Conservation (phyloP, 2,797 vertebrate genomes). For the Phrynocephalus forsythii region DNA sequence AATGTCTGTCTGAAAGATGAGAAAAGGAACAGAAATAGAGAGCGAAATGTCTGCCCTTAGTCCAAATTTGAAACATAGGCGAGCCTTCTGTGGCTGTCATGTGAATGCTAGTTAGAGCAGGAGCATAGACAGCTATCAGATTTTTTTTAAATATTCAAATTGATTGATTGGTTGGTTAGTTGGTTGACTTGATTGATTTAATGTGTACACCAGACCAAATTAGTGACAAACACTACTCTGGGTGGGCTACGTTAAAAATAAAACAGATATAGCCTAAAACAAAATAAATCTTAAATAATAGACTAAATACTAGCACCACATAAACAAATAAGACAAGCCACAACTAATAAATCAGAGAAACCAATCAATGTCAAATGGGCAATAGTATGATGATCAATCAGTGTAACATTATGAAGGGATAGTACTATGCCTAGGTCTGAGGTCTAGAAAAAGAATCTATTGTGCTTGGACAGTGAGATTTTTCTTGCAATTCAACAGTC, state of each 20-base stretch:
- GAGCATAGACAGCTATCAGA: slow-evolving; percentile 69
- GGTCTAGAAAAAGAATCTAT: slow-evolving; percentile 69
- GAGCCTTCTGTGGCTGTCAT: slow-evolving; percentile 64
- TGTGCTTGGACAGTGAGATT: slow-evolving; percentile 64
- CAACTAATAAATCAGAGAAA: no score
- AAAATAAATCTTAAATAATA: no score
- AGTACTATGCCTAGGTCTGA: slow-evolving; percentile 66
- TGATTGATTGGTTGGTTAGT: slow-evolving; percentile 54
- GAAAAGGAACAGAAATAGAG: slow-evolving; percentile 70
- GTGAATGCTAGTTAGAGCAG: slow-evolving; percentile 63
- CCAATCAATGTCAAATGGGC: no score
- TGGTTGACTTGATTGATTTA: no score
- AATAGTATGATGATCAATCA: no score
- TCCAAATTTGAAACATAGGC: slow-evolving; percentile 76
- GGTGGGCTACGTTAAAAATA: no score
- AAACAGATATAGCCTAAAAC: no score
- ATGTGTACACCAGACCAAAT: no score
- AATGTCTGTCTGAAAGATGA: slow-evolving; percentile 73
- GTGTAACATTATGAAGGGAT: no score
- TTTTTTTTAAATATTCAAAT: slow-evolving; percentile 63
- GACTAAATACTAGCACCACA: no score
- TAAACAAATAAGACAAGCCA: no score
- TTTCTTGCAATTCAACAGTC: slow-evolving; percentile 57
- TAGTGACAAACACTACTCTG: no score
- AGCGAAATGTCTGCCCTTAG: slow-evolving; percentile 71